Percentiles rank a stretch among this genome's conserved stretches.
phyloP scores from a whole-genome alignment of 2,113 vertebrate genomes.

The Limnothrissa miodon region DNA sequence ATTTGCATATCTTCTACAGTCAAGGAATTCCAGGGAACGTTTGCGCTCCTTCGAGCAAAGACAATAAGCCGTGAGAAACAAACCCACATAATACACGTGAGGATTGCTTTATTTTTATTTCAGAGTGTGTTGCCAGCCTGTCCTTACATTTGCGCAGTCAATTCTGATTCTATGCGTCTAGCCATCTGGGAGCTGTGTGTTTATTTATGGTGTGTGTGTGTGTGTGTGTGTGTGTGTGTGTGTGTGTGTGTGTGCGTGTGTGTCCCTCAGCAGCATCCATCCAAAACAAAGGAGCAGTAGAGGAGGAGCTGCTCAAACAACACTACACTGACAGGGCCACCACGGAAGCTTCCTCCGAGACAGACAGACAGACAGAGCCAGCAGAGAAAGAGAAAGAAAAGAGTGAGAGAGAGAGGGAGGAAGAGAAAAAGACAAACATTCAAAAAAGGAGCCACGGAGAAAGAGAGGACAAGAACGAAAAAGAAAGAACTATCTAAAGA shows the following conservation, averaged over 20 bases:
- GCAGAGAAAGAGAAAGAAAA: background rate
- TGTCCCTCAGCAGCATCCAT: background rate
- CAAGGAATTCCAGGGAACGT: constrained; percentile 4
- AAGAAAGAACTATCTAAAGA: too few species aligned
- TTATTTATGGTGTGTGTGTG: constrained; percentile 5
- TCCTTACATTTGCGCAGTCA: constrained; percentile 6
- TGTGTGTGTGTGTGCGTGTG: background rate
- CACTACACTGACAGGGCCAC: background rate
- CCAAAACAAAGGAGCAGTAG: background rate
- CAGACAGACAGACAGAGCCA: background rate
- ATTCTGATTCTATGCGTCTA: constrained; percentile 14
- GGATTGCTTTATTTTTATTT: constrained; percentile 8
- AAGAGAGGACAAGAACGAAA: background rate
- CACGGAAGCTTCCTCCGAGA: background rate
- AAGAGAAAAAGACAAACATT: background rate
- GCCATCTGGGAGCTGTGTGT: constrained; percentile 12
- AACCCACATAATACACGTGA: background rate
- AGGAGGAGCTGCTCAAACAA: background rate
- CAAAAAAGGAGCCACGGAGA: background rate
- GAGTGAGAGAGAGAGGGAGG: background rate
- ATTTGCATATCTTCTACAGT: constrained; percentile 2
- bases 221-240: constrained; percentile 5
- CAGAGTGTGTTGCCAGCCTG: background rate
- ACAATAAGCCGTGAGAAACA: background rate
- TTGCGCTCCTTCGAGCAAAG: constrained; percentile 14